Conservation (phyloP, 1,140 invertebrate genomes). For the Drosophila pseudoobscura region DNA sequence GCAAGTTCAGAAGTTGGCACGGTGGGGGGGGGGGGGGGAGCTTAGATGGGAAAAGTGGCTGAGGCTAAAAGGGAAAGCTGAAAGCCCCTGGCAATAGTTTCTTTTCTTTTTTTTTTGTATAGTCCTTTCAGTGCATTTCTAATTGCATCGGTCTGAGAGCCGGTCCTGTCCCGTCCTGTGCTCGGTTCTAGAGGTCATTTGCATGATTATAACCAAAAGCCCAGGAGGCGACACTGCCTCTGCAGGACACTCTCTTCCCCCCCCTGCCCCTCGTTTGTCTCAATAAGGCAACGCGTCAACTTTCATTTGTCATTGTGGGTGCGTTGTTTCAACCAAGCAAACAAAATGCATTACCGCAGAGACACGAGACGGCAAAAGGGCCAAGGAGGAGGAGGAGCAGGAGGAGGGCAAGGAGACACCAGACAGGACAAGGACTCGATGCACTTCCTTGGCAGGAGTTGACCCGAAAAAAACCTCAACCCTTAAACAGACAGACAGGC, state of each 20-base stretch:
- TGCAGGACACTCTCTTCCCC: background rate
- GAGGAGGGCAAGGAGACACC: background rate
- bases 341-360: constrained; percentile 74
- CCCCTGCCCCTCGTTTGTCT: constrained; percentile 54
- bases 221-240: constrained; percentile 13
- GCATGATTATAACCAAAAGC: constrained; percentile 44
- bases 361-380: constrained; percentile 29
- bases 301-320: constrained; percentile 75
- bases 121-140: constrained; percentile 59
- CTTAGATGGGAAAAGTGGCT: constrained; percentile 1
- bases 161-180: background rate
- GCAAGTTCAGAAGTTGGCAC: no score
- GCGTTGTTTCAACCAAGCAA: constrained; percentile 57
- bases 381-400: background rate
- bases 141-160: constrained; percentile 45
- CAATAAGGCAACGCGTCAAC: constrained; percentile 68
- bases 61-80: background rate
- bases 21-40: no score
- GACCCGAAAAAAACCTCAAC: constrained; percentile 45
- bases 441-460: constrained; percentile 43
- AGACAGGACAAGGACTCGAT: constrained; percentile 38
- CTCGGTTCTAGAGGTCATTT: constrained; percentile 35
- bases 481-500: constrained; percentile 27
- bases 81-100: constrained; percentile 30
- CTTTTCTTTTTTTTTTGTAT: constrained; percentile 7